Evolutionary conservation across 2,113 vertebrate genomes (phyloP), one percentile per base, ranked within the genome.

Genomic region (Pelecanus crispus): DNA sequence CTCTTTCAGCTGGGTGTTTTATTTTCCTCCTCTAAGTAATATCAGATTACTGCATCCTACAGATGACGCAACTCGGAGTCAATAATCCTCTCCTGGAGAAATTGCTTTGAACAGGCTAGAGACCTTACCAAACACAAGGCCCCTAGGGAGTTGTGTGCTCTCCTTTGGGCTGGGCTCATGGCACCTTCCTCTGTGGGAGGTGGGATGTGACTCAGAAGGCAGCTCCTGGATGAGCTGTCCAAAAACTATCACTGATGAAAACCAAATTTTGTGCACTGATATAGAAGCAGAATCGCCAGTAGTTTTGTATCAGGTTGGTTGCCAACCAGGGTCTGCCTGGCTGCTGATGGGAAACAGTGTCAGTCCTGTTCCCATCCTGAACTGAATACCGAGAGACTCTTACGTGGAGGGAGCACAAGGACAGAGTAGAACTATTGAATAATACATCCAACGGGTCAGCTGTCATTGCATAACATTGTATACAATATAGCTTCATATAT

Each of bases 391-490:
- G 12, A 38, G 61, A 56, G 18, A 16, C 26, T 11, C 20, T 55
- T 44, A 3, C 0, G 0, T 25, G 62, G 34, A 72, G 16, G n/a
- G 50, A 56, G 4, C 16, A 9, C 6, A 34, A 42, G 26, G 67
- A 24, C 5, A 22, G 66, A 68, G 45, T 4, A 49, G 58, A 72
- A 24, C 17, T 4, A 4, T 2, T 50, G 19, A 65, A 50, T 68
- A 52, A 44, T 12, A 26, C 12, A 11, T 21, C 3, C n/a, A 38
- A 32, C 6, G 8, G 47, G 20, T 49, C 10, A 36, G 7, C 22
- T 3, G 0, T 13, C 0, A 0, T 28, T 90, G 38, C 0, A 0
- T 40, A 63, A 50, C 1, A 2, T 4, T 15, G 42, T 17, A 24
- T 32, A 9, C 4, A 47, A 86, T 80, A 34, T 24, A n/a, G 20